Evolutionary conservation across 30 jellyfish, hydroid and myxozoan species (phyloP).

Genomic region (Aurelia sp.): DNA sequence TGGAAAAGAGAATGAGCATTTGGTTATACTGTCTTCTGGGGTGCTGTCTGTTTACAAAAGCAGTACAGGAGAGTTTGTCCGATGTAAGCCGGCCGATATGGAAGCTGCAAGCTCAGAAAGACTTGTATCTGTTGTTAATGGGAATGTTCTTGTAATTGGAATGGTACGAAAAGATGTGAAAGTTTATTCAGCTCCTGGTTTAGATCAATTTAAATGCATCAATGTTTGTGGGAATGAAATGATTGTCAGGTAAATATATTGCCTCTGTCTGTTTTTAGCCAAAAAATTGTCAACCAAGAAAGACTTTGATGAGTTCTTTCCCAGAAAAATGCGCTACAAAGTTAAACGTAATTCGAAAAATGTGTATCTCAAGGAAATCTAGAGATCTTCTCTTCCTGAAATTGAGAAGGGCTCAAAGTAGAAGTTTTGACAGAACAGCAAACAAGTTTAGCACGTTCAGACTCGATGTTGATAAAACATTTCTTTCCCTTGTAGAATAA

Average conservation of each 20-base stretch:
- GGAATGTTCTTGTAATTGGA: slow-evolving; percentile 13
- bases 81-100: slow-evolving; percentile 11
- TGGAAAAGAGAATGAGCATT: not conserved
- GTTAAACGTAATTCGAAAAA: not conserved
- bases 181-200: slow-evolving; percentile 37
- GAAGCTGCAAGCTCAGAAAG: slow-evolving; percentile 30
- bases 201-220: slow-evolving; percentile 4
- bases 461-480: not conserved
- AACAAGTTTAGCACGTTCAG: not conserved
- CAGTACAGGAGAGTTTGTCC: slow-evolving; percentile 38
- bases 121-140: slow-evolving; percentile 2
- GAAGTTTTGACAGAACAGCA: too few species aligned
- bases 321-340: too few species aligned
- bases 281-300: not conserved
- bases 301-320: too few species aligned
- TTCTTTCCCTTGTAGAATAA: slow-evolving; percentile 6
- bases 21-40: slow-evolving; percentile 32
- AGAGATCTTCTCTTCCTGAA: too few species aligned
- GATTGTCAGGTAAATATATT: not conserved
- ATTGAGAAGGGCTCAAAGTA: too few species aligned
- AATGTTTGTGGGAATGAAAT: slow-evolving; percentile 3
- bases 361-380: not conserved
- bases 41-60: slow-evolving; percentile 28
- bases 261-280: not conserved
- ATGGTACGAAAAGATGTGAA: slow-evolving; percentile 27